These are phyloP conservation scores for Catalaphyllia jardinei DNA, from an alignment of 64 coral and sea anemone species.

Conservation along the genomic window DNA sequence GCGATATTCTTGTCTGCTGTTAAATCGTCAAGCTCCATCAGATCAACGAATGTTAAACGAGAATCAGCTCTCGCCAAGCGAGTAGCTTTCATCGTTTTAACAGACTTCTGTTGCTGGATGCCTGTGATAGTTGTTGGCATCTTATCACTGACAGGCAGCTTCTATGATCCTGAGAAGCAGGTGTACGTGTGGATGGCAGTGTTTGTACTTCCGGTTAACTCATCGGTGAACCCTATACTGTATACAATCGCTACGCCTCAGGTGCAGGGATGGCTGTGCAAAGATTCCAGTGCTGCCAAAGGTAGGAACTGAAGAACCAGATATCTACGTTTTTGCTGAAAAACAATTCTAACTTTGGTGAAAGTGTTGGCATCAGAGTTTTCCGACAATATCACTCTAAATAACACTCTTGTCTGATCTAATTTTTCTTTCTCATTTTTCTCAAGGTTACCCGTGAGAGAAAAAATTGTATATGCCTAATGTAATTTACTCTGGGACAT, in stretches of 20 bases:
- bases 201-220: constrained; percentile 60
- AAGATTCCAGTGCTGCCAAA: not conserved
- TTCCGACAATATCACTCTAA: too few species aligned
- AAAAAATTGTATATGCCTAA: too few species aligned
- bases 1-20: constrained; percentile 40
- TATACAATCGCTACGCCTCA: constrained; percentile 49
- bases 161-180: constrained; percentile 46
- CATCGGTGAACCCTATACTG: constrained; percentile 54
- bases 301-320: not conserved
- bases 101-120: constrained; percentile 64
- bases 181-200: constrained; percentile 61
- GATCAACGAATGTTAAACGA: constrained; percentile 44
- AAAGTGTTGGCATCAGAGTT: too few species aligned
- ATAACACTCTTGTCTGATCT: too few species aligned
- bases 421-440: too few species aligned
- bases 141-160: constrained; percentile 27
- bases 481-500: too few species aligned
- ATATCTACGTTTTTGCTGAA: too few species aligned
- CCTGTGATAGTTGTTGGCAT: constrained; percentile 48
- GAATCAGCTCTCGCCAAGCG: constrained; percentile 43
- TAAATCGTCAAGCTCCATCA: not conserved
- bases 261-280: not conserved
- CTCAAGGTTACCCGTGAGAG: too few species aligned
- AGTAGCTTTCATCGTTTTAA: constrained; percentile 53
- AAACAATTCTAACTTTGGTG: too few species aligned